Conservation (phyloP, 1,140 invertebrate genomes). For the Drosophila novamexicana region DNA sequence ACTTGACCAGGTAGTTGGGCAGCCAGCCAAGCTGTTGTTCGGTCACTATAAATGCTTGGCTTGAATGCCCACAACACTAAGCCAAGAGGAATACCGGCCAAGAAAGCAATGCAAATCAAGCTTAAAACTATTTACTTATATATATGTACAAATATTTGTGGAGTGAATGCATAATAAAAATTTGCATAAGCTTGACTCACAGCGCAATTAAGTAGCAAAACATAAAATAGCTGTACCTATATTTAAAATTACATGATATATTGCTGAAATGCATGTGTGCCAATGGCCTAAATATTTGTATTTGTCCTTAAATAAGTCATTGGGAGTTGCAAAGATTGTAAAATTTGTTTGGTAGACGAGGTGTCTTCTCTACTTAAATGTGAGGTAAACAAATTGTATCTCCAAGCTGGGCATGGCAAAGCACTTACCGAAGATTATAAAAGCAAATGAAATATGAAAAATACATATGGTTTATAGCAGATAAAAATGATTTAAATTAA, state of each 20-base stretch:
- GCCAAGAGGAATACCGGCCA: slow-evolving; percentile 39
- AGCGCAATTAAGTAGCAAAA: slow-evolving; percentile 8
- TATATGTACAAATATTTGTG: slow-evolving; percentile 41
- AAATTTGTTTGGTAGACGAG: no score
- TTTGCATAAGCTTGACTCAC: slow-evolving; percentile 41
- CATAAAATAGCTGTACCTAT: not conserved
- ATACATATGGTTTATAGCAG: no score
- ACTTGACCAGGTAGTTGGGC: slow-evolving; percentile 79
- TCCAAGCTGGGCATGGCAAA: no score
- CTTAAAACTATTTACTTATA: slow-evolving; percentile 5
- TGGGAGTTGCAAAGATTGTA: no score
- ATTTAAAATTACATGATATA: not conserved
- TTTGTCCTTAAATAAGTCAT: no score
- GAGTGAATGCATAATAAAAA: slow-evolving; percentile 58
- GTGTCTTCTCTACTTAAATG: no score
- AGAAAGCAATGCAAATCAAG: slow-evolving; percentile 26
- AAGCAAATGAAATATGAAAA: no score
- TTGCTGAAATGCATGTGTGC: not conserved
- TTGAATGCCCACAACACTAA: slow-evolving; percentile 54
- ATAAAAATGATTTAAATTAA: no score
- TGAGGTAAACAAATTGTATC: no score
- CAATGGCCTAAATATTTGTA: not conserved
- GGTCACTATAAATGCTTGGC: slow-evolving; percentile 69
- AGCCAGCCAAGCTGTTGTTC: slow-evolving; percentile 58
- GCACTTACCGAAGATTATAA: no score